Percentiles rank a stretch among this genome's conserved stretches.
Evolutionary conservation across 2,888 invertebrate genomes (phyloP).

Genomic region (Phragmatobia fuliginosa): DNA sequence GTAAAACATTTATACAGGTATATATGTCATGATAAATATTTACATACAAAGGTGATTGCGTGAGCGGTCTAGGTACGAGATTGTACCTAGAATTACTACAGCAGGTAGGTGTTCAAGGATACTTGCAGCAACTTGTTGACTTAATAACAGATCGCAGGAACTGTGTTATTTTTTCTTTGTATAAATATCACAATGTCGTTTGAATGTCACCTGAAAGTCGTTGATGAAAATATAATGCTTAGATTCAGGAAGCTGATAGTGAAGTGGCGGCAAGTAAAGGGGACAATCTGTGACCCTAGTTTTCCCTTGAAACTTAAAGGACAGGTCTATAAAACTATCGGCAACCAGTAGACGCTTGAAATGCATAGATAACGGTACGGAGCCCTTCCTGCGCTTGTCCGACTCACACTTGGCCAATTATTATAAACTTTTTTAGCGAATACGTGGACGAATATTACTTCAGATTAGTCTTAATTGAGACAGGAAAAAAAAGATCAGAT

Average conservation of each 20-base stretch:
- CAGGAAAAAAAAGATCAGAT: neutral
- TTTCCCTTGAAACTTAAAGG: too few species aligned
- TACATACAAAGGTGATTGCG: conserved; percentile 7
- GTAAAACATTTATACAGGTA: neutral
- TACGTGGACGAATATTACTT: too few species aligned
- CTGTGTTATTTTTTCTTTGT: neutral
- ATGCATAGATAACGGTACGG: too few species aligned
- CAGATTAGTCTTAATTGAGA: too few species aligned
- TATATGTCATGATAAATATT: neutral
- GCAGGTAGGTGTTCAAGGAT: neutral
- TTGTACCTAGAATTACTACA: conserved; percentile 4
- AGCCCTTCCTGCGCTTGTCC: too few species aligned
- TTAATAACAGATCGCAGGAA: neutral
- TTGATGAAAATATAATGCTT: neutral
- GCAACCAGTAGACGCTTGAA: too few species aligned
- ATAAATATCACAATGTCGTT: neutral
- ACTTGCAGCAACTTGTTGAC: neutral
- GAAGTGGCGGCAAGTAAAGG: too few species aligned
- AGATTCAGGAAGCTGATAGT: neutral
- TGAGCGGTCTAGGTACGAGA: neutral
- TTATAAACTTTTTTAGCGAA: too few species aligned
- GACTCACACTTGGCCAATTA: too few species aligned
- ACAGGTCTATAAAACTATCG: too few species aligned
- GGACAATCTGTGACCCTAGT: too few species aligned
- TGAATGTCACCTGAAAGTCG: neutral